Conservation (phyloP, 2,113 vertebrate genomes). For the Callorhinus ursinus region DNA sequence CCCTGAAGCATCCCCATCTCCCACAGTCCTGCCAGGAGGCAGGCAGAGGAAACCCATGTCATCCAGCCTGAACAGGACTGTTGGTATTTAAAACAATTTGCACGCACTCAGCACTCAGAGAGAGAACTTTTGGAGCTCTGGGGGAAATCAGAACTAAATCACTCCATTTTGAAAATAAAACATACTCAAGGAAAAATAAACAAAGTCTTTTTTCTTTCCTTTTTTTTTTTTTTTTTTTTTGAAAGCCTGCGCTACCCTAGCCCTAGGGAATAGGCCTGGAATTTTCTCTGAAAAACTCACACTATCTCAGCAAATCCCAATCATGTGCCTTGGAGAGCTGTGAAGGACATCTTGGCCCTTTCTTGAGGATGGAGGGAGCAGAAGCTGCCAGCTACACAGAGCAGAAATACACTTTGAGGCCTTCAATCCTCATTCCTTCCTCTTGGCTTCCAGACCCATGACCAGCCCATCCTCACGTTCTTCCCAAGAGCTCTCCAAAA, state of each 20-base stretch:
- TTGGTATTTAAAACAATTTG: background rate
- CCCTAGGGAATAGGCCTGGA: background rate
- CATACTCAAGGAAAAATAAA: constrained; percentile 53
- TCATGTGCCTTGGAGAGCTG: background rate
- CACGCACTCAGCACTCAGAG: background rate
- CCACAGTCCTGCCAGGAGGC: background rate
- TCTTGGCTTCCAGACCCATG: background rate
- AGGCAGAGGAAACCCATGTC: background rate
- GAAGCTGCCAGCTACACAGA: background rate
- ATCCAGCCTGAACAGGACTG: background rate
- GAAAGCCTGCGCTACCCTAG: background rate
- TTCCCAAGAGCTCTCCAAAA: background rate
- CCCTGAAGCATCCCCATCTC: background rate
- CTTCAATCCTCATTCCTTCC: background rate
- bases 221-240: background rate
- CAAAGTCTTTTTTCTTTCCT: background rate
- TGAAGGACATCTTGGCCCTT: background rate
- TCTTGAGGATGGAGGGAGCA: background rate
- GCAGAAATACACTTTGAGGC: background rate
- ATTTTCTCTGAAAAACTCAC: constrained; percentile 27
- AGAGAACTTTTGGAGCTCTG: background rate
- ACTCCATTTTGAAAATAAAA: constrained; percentile 46
- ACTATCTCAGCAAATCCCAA: background rate
- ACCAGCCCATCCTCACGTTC: background rate
- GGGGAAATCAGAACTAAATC: constrained; percentile 10